Evolutionary conservation across 1,140 invertebrate genomes (phyloP), one percentile per base, ranked within the genome.

Genomic region (Saccostrea echinata): DNA sequence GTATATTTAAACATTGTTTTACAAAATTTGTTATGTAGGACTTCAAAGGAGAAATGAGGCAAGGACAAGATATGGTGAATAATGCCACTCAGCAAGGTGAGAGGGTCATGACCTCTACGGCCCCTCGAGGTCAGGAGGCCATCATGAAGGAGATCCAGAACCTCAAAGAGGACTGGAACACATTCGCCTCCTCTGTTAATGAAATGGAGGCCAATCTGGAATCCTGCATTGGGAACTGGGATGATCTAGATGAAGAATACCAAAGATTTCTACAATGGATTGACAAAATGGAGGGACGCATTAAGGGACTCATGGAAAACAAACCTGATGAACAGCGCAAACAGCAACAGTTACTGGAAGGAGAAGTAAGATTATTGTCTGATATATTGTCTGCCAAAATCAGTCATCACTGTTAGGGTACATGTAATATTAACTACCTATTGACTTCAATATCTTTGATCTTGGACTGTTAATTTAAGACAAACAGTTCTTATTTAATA

Each of bases 171-270:
- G 93, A 94, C 80, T 94, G 93, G 93, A 88, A 90, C 18, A 83
- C 87, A 3, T 92, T 94, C 85, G 88, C 91, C n/a, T 81, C 89
- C 9, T 91, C 92, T 35, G 92, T 94, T 13, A 90, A 91, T 52
- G 92, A 94, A 52, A 92, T 93, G 55, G 98, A 98, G 95, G 96
- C 96, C 88, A 95, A 98, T 35, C 96, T 99, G 8, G 98, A 99
- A 95, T 96, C 97, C 86, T 98, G 97, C 89, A 97, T 99, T 92
- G 97, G 98, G 0, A 98, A 98, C 95, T 99, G 98, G 98, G 97
- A 97, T 24, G 98, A 99, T 95, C 99, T 98, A 93, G 98, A 99
- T 95, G 98, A 98, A 94, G 97, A 98, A 92, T 98, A 98, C 92
- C 97, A 97, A 16, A 82, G 88, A 21, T 93, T 95, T 85, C 71